phyloP scores from a whole-genome alignment of 2,888 invertebrate species.

The Papilio demoleus region DNA sequence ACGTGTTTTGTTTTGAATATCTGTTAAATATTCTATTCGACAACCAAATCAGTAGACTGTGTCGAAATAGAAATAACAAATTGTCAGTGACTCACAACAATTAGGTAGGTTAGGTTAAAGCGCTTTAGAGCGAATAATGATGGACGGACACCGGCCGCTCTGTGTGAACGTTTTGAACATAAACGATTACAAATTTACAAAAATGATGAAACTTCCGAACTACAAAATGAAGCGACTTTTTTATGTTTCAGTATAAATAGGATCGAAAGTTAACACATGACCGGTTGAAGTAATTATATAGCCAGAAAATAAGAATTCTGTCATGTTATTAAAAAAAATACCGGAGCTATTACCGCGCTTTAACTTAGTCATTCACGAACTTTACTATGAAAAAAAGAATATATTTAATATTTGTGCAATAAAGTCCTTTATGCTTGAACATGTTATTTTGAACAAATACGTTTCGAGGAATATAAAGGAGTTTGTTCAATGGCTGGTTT shows the following conservation, averaged over 20 bases:
- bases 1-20: not conserved
- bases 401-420: too few species aligned
- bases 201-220: not conserved
- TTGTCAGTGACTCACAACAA: slow-evolving; percentile 42
- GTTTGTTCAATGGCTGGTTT: too few species aligned
- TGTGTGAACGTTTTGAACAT: slow-evolving; percentile 21
- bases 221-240: not conserved
- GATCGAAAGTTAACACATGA: not conserved
- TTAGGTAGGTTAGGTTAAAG: slow-evolving; percentile 42
- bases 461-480: too few species aligned
- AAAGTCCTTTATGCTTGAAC: too few species aligned
- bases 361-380: too few species aligned
- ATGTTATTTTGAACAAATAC: too few species aligned
- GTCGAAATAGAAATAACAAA: slow-evolving; percentile 46
- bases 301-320: too few species aligned
- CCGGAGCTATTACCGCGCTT: too few species aligned
- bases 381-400: too few species aligned
- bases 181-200: slow-evolving; percentile 5
- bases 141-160: slow-evolving; percentile 18
- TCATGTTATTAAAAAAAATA: too few species aligned
- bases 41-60: slow-evolving; percentile 45
- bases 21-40: slow-evolving; percentile 41
- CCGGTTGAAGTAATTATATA: not conserved
- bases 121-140: slow-evolving; percentile 40
- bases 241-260: not conserved